Evolutionary conservation across 2,888 invertebrate species (phyloP).

Genomic region (Drosophila helvetica): DNA sequence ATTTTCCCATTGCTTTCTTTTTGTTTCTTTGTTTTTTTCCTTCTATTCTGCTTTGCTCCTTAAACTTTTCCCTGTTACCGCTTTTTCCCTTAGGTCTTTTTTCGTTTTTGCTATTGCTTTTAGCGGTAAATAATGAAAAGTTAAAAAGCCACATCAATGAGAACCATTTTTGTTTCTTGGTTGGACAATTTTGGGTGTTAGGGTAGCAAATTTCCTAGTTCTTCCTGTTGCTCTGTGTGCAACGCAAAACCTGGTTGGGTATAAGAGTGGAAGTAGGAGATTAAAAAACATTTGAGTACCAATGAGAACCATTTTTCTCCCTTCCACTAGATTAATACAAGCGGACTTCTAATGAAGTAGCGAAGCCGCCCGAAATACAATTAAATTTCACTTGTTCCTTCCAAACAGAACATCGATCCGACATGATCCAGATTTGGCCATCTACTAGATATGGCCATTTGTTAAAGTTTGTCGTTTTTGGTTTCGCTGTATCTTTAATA

Average conservation of each 20-base stretch:
- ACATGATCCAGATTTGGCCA: no score
- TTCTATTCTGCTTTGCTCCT: slow-evolving; percentile 18
- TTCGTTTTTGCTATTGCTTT: slow-evolving; percentile 73
- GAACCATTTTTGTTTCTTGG: slow-evolving; percentile 62
- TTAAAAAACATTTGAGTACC: background rate
- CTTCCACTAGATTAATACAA: no score
- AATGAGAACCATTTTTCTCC: no score
- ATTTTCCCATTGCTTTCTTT: slow-evolving; percentile 58
- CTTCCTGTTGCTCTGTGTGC: slow-evolving; percentile 3
- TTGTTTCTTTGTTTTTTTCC: slow-evolving; percentile 12
- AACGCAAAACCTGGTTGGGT: slow-evolving; percentile 2
- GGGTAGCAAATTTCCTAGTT: slow-evolving; percentile 12
- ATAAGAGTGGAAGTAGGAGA: background rate
- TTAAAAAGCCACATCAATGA: slow-evolving; percentile 84
- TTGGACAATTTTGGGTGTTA: background rate
- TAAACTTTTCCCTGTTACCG: slow-evolving; percentile 21
- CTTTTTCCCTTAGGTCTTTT: slow-evolving; percentile 10
- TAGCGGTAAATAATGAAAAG: slow-evolving; percentile 85
- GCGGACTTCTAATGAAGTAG: no score
- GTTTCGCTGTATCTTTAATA: no score
- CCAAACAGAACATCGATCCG: no score
- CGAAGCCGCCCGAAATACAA: no score
- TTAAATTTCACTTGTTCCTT: no score
- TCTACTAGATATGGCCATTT: no score
- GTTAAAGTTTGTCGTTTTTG: no score